Conservation (phyloP, 1,140 invertebrate species). For the Drosophila quadrilineata region DNA sequence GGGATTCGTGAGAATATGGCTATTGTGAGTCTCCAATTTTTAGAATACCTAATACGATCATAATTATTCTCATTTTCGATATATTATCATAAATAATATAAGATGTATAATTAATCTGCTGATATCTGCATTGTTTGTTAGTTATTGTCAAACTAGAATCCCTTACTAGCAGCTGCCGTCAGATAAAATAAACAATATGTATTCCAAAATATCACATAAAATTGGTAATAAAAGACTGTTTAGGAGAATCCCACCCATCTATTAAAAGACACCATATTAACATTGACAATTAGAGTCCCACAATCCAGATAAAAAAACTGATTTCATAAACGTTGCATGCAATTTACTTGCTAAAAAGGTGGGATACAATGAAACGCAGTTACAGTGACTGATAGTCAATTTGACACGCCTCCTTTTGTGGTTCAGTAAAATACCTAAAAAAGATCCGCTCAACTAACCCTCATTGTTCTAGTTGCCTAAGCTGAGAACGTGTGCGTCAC, state of each 20-base stretch:
- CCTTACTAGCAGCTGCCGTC: no score
- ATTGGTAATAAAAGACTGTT: slow-evolving; percentile 34
- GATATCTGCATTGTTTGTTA: no score
- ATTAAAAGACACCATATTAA: slow-evolving; percentile 58
- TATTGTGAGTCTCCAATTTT: no score
- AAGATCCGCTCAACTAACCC: slow-evolving; percentile 13
- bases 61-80: background rate
- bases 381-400: slow-evolving; percentile 74
- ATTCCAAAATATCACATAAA: slow-evolving; percentile 19
- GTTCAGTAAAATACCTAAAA: slow-evolving; percentile 4
- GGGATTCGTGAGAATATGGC: no score
- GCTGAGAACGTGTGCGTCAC: no score
- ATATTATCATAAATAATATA: no score
- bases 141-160: no score
- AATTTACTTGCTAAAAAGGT: slow-evolving; percentile 56
- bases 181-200: no score
- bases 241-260: slow-evolving; percentile 44
- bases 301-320: slow-evolving; percentile 33
- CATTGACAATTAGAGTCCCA: slow-evolving; percentile 55
- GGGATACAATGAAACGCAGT: slow-evolving; percentile 37
- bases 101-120: no score
- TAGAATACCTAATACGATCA: no score
- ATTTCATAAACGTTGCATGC: slow-evolving; percentile 17
- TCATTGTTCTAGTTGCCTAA: background rate
- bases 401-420: slow-evolving; percentile 68